Evolutionary conservation across 2,888 invertebrate species (phyloP).

Genomic region (Conistra vaccinii): DNA sequence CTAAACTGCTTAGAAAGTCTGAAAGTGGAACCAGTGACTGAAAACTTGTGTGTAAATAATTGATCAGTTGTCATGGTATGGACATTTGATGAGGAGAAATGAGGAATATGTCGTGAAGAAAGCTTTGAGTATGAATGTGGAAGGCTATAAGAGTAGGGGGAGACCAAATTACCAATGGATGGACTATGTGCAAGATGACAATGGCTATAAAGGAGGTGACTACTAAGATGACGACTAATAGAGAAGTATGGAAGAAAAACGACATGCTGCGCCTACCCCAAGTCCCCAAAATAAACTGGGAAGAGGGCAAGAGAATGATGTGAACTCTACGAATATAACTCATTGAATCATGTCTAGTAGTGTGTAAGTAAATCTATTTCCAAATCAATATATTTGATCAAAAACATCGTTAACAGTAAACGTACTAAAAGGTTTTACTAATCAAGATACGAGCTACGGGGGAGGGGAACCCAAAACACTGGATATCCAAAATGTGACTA

Average conservation of each 20-base stretch:
- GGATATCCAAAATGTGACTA: conserved; percentile 27
- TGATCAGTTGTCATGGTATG: background rate
- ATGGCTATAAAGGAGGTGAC: background rate
- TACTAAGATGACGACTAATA: background rate
- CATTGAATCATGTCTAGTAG: background rate
- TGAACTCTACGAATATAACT: background rate
- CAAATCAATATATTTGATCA: conserved; percentile 37
- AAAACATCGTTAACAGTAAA: conserved; percentile 21
- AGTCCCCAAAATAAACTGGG: too few species aligned
- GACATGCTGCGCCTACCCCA: background rate
- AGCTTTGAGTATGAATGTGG: background rate
- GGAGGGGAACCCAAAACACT: conserved; percentile 13
- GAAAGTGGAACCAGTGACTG: background rate
- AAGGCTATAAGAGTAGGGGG: background rate
- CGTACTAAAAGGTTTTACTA: conserved; percentile 36
- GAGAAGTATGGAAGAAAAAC: background rate
- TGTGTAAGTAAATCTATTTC: conserved; percentile 7
- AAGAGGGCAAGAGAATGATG: background rate
- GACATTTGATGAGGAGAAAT: background rate
- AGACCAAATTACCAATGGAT: background rate
- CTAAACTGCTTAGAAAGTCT: background rate
- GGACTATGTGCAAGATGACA: background rate
- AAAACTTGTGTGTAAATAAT: background rate
- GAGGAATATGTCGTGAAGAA: background rate
- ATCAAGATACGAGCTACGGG: conserved; percentile 48